phyloP scores from a whole-genome alignment of 2,888 invertebrate genomes.

The Xanthostigma xanthostigma region DNA sequence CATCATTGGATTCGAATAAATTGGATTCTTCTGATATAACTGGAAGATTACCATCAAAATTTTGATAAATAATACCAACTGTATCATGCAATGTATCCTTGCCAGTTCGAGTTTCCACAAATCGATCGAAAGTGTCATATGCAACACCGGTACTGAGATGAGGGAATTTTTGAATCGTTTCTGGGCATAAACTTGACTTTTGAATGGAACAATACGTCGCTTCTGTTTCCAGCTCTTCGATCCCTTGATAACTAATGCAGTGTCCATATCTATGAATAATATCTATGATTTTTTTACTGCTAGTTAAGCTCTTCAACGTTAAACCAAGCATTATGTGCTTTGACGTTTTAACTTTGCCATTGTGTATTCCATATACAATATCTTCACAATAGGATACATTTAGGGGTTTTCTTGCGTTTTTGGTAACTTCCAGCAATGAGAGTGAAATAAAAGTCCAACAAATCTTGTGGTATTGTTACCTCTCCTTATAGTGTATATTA shows the following conservation, averaged over 20 bases:
- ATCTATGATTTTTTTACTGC: slow-evolving; percentile 13
- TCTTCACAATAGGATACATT: slow-evolving; percentile 10
- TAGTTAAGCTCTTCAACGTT: slow-evolving; percentile 13
- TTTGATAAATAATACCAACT: slow-evolving; percentile 5
- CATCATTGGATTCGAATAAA: background rate
- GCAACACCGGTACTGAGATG: slow-evolving; percentile 2
- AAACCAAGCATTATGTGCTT: slow-evolving; percentile 14
- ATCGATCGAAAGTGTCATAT: no score
- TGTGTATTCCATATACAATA: slow-evolving; percentile 2
- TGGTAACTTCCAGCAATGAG: slow-evolving; percentile 8
- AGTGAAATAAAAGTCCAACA: slow-evolving; percentile 11
- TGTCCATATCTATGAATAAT: slow-evolving; percentile 13
- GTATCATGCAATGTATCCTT: slow-evolving; percentile 3
- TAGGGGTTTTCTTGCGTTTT: slow-evolving; percentile 10
- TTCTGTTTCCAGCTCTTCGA: slow-evolving; percentile 10
- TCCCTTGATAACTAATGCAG: slow-evolving; percentile 11
- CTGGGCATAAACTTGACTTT: slow-evolving; percentile 8
- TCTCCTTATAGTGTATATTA: no score
- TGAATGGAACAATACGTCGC: slow-evolving; percentile 3
- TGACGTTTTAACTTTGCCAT: slow-evolving; percentile 12
- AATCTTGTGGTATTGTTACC: slow-evolving; percentile 7
- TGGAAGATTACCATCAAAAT: background rate
- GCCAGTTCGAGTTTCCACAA: background rate
- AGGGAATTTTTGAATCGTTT: slow-evolving; percentile 5
- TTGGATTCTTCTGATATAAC: background rate